phyloP scores from a whole-genome alignment of 2,888 invertebrate species.

The Lepidocyrtoides sp. region DNA sequence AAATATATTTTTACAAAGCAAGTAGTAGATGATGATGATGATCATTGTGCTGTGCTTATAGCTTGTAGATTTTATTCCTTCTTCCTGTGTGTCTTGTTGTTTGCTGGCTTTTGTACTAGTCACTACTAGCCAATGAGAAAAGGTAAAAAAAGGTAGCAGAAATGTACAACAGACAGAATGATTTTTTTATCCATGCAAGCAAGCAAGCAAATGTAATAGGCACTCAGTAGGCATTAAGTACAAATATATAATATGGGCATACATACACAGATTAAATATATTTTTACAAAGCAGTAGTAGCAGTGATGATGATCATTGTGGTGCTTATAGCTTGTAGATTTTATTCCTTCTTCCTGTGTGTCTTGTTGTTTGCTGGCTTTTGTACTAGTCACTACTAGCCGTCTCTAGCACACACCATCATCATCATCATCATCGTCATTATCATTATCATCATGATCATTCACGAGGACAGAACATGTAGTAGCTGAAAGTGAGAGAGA shows the following conservation, averaged over 20 bases:
- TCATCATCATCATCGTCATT: background rate
- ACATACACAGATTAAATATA: background rate
- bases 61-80: background rate
- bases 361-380: background rate
- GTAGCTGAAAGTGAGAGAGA: background rate
- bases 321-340: background rate
- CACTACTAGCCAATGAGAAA: too few relatives aligned
- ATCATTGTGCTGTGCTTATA: too few relatives aligned
- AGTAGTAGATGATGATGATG: background rate
- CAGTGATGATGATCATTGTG: background rate
- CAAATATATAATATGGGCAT: too few relatives aligned
- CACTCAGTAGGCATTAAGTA: too few relatives aligned
- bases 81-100: background rate
- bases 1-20: background rate
- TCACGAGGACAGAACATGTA: slow-evolving; percentile 62
- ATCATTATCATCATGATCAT: slow-evolving; percentile 10
- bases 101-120: background rate
- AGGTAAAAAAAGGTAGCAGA: too few relatives aligned
- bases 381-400: background rate
- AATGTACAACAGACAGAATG: too few relatives aligned
- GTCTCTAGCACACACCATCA: background rate
- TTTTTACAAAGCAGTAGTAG: background rate
- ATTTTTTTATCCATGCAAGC: too few relatives aligned
- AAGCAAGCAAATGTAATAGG: too few relatives aligned
- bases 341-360: background rate